Evolutionary conservation across 2,888 invertebrate species (phyloP).

Genomic region (Eubasilissa splendida): DNA sequence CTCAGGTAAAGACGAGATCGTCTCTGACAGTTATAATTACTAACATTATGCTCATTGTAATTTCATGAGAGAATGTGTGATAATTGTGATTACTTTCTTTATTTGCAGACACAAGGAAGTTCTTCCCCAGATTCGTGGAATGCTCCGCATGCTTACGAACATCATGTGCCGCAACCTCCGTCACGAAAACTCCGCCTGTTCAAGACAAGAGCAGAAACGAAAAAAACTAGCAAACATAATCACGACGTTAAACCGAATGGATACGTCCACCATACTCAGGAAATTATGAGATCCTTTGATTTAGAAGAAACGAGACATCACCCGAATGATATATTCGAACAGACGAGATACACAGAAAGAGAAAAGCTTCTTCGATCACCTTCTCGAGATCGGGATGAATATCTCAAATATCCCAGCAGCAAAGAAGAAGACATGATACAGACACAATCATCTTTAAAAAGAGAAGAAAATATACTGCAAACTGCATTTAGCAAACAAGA

Average conservation of each 20-base stretch:
- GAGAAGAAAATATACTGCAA: conserved; percentile 71
- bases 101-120: conserved; percentile 67
- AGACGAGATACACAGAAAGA: conserved; percentile 55
- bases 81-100: not conserved
- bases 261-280: conserved; percentile 49
- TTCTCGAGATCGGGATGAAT: conserved; percentile 69
- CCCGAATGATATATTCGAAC: conserved; percentile 56
- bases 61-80: not conserved
- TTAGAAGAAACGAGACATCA: conserved; percentile 58
- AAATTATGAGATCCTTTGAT: conserved; percentile 59
- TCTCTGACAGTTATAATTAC: not conserved
- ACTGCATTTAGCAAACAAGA: conserved; percentile 67
- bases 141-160: conserved; percentile 69
- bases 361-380: conserved; percentile 69
- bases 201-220: conserved; percentile 83
- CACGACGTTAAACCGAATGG: conserved; percentile 55
- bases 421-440: conserved; percentile 66
- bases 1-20: conserved; percentile 61
- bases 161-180: conserved; percentile 62
- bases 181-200: conserved; percentile 78
- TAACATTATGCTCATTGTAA: not conserved
- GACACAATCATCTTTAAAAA: conserved; percentile 66
- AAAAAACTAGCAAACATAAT: conserved; percentile 65
- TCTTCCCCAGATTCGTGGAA: conserved; percentile 76
- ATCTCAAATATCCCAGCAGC: conserved; percentile 67